Conservation (phyloP, 2,888 invertebrate genomes). For the Stramonita haemastoma region DNA sequence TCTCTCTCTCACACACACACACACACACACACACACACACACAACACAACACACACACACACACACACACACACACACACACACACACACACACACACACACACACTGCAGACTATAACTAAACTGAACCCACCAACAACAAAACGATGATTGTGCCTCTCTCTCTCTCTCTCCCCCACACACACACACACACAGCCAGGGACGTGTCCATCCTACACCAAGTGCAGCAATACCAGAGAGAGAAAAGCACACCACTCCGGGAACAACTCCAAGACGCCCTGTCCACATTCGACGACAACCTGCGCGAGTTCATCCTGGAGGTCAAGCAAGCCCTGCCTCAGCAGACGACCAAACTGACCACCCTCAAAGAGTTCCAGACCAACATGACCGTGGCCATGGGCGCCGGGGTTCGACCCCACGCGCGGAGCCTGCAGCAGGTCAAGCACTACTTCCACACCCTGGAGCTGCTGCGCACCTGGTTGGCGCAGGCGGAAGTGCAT, state of each 20-base stretch:
- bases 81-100: too few species aligned
- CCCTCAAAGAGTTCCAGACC: constrained; percentile 60
- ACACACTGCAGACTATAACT: too few species aligned
- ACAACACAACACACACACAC: too few species aligned
- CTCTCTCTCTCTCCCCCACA: too few species aligned
- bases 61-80: too few species aligned
- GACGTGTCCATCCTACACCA: constrained; percentile 34
- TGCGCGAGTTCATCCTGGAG: constrained; percentile 64
- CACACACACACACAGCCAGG: constrained; percentile 42
- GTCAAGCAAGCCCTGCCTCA: constrained; percentile 61
- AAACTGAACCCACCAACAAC: too few species aligned
- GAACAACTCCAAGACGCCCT: constrained; percentile 60
- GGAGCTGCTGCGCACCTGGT: constrained; percentile 46
- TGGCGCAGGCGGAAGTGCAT: constrained; percentile 51
- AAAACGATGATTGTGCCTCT: too few species aligned
- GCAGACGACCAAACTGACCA: constrained; percentile 50
- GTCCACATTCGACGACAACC: constrained; percentile 59
- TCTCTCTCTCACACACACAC: too few species aligned
- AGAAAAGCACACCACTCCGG: constrained; percentile 52
- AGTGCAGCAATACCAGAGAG: constrained; percentile 41
- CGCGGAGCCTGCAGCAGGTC: constrained; percentile 52
- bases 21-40: too few species aligned
- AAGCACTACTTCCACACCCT: constrained; percentile 56
- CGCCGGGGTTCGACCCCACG: constrained; percentile 32
- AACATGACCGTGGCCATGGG: constrained; percentile 58